phyloP scores from a whole-genome alignment of 2,113 vertebrate species.

The Nibea albiflora region DNA sequence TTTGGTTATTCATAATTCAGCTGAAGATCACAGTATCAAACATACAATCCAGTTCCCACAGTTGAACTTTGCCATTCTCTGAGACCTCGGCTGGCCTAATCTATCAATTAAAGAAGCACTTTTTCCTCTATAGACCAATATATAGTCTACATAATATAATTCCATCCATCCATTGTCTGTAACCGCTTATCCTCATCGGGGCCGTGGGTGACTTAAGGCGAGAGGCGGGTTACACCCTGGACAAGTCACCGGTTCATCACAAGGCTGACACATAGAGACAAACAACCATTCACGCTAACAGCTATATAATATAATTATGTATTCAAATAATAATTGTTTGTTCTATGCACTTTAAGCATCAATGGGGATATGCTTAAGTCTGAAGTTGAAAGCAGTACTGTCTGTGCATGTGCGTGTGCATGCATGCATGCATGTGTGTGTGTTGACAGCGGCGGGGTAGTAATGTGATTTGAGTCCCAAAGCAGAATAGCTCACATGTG shows the following conservation, averaged over 20 bases:
- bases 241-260: too few relatives aligned
- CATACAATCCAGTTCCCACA: neutral
- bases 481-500: slow-evolving; percentile 76
- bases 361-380: neutral
- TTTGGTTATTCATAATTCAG: neutral
- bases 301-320: too few relatives aligned
- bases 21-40: neutral
- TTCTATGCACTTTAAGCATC: slow-evolving; percentile 6
- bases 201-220: too few relatives aligned
- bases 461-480: slow-evolving; percentile 80
- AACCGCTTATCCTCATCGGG: too few relatives aligned
- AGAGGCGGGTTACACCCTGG: too few relatives aligned
- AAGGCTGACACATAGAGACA: too few relatives aligned
- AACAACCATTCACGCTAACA: too few relatives aligned
- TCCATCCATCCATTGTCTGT: too few relatives aligned
- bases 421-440: slow-evolving; percentile 10
- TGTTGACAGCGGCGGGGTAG: slow-evolving; percentile 42
- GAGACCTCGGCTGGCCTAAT: too few relatives aligned
- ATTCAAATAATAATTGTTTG: neutral
- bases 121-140: neutral
- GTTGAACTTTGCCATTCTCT: neutral
- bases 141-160: too few relatives aligned
- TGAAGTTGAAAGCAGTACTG: slow-evolving; percentile 38
- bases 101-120: too few relatives aligned
- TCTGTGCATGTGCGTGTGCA: slow-evolving; percentile 9